Base-by-base conservation (phyloP, 2,797 vertebrate genomes). In the Natrix natrix region DNA sequence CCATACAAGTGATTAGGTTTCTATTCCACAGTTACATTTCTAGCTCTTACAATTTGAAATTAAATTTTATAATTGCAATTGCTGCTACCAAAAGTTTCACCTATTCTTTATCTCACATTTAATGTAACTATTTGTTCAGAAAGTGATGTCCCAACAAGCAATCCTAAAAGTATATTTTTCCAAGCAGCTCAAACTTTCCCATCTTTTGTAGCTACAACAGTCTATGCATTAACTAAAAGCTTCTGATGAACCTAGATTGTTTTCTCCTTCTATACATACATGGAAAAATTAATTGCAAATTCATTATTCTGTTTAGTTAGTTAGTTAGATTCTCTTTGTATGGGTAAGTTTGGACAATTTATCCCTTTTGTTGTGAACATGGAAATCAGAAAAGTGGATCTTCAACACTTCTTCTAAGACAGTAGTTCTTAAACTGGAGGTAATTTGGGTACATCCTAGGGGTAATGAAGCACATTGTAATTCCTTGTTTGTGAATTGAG, bases 261-360 rank as follows among this genome's bases (percentile, higher is more conserved):
- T 78, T 43, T 22, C 8, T 78, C 74, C 74, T 78, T 22, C 32
- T 78, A 78, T 78, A 78, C 17, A 4, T 43, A 78, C 32, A 78
- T 43, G 32, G 32, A 20, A 90, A 93, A 91, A 91, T 86, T 91
- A 95, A 91, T 0, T 6, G 86, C 87, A 94, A 94, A 95, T 94
- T 93, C 93, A 92, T 14, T 0, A 17, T 74, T 26, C 16, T 11
- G 43, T 89, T 57, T 48, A 52, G 10, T 87, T 88, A 52, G 10
- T 87, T 88, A 88, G 43, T 74, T 74, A 89, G 12, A 78, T 56
- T 57, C 22, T 57, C 17, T 26, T 57, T 83, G 14, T 52, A 37
- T 66, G 11, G 32, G 22, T 37, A 55, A 87, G 13, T 20, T 54
- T 90, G 37, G 20, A 28, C 22, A 54, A 66, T 59, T 32, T 48